phyloP scores from a whole-genome alignment of 2,888 invertebrate species.

The Onchidella celtica region DNA sequence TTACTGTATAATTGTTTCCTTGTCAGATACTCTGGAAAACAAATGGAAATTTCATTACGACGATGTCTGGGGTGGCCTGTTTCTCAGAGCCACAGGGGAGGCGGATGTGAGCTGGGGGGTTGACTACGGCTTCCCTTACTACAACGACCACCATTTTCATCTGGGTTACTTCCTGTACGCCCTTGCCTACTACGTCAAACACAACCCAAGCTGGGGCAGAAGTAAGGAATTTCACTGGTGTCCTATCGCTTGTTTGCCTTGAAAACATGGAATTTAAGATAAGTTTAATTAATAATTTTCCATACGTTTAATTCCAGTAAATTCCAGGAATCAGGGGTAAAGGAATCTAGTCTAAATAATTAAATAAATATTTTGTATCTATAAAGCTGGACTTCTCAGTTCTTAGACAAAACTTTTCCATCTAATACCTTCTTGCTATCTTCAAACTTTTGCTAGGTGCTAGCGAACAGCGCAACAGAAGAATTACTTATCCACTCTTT shows the following conservation, averaged over 20 bases:
- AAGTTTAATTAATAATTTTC: not conserved
- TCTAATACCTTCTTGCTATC: too few relatives aligned
- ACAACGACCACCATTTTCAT: conserved; percentile 73
- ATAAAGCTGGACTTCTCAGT: too few relatives aligned
- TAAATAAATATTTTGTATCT: too few relatives aligned
- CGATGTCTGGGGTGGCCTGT: conserved; percentile 69
- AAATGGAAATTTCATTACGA: conserved; percentile 70
- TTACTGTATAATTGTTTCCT: too few relatives aligned
- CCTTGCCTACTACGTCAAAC: conserved; percentile 65
- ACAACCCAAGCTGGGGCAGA: conserved; percentile 62
- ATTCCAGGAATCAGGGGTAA: too few relatives aligned
- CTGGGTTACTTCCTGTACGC: conserved; percentile 71
- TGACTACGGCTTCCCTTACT: conserved; percentile 70
- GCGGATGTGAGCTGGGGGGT: conserved; percentile 57
- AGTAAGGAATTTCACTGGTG: too few relatives aligned
- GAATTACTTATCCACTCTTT: too few relatives aligned
- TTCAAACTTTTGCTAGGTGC: too few relatives aligned
- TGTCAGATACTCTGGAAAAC: conserved; percentile 63
- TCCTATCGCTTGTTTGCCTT: not conserved
- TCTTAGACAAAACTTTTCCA: too few relatives aligned
- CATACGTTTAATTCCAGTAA: not conserved
- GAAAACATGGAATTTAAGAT: not conserved
- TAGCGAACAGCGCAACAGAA: too few relatives aligned
- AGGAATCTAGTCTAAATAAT: too few relatives aligned
- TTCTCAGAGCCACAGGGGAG: conserved; percentile 62